Evolutionary conservation across 2,888 invertebrate species (phyloP), one percentile per base, ranked within the genome.

Genomic region (Margaritifera margaritifera): DNA sequence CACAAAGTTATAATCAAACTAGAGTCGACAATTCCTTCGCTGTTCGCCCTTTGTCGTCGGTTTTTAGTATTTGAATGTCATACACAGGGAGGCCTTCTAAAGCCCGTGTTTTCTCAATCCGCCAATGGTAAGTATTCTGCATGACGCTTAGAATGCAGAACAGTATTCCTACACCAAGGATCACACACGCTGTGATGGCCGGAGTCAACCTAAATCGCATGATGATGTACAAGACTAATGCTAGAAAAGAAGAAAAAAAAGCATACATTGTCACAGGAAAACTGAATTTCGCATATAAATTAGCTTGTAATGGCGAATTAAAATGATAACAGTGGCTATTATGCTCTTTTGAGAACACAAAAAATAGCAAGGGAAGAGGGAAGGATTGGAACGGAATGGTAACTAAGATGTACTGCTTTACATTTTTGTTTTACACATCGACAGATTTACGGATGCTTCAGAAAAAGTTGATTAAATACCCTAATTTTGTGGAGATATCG

Each of bases 41-140:
- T 3, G 68, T 54, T 55, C 52, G 52, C 31, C 54, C 65, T 54
- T 63, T 58, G 54, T n/a, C 60, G n/a, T 25, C 68, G n/a, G 54
- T 53, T 19, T 66, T 52, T 8, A 58, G 52, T 11, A 63, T 25
- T n/a, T 68, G 58, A 25, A 59, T 68, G 31, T 85, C 84, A 62
- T 81, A 84, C 5, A 84, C 83, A 51, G 85, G 85, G 68, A 84
- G 79, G 57, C 88, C 85, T 42, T 83, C 79, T 53, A 84, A 79
- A 6, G 88, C 89, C 68, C 86, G 81, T 22, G 80, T 80, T 66
- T 88, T 87, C 74, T 89, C 89, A 68, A 83, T 72, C 31, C 96
- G 96, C 97, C 97, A 97, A 62, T 96, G 94, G 90, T 96, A 96
- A 20, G 96, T 95, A 90, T 96, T 97, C 91, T 97, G 97, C 24